Base-by-base conservation (phyloP, 2,113 vertebrate genomes). In the Calidris pugnax region DNA sequence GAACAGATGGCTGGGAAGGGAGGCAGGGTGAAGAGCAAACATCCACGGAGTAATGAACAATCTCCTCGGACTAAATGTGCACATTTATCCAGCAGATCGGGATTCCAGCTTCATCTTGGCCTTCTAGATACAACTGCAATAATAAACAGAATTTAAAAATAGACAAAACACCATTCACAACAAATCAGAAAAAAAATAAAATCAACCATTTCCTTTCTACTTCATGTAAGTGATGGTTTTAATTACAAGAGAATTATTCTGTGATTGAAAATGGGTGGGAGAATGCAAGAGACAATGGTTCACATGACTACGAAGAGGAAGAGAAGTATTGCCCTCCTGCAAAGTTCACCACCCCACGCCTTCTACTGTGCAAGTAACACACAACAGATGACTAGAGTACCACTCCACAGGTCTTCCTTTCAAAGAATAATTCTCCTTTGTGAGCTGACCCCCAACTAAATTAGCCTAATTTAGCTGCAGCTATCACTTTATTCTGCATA, bases 1-100 rank as follows among this genome's bases (percentile, higher is more conserved):
- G 41, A 93, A 67, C 68, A 89, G 84, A 87, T 75, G 92, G 47
- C 69, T 95, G 80, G 84, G 73, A 91, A 85, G 28, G 69, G 51
- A 85, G 28, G 41, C 20, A 80, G n/a, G 23, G 18, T 8, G 11
- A 81, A 89, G 37, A 87, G 32, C 17, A 84, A 92, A 89, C 51
- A 89, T 41, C 37, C n/a, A 84, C 1, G 1, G 56, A 21, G 48
- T 10, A 71, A 51, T 6, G 22, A 95, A 37, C 26, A 24, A 19
- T 59, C 47, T 71, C 53, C 63, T 93, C 2, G 2, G 50, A 63
- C 3, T 84, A 62, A 90, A 77, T 43, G 3, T 17, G 5, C 18
- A 33, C 10, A 47, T 60, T 35, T 35, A 43, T 27, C 41, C 67
- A 37, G 62, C 5, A 53, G 48, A 85, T 48, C 1, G 0, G 50